A percentile compares a stretch with the other conserved stretches of the same genome.
These are phyloP conservation scores for Drosophila bunnanda DNA, from an alignment of 2,888 invertebrate genomes.

Conservation along the genomic window DNA sequence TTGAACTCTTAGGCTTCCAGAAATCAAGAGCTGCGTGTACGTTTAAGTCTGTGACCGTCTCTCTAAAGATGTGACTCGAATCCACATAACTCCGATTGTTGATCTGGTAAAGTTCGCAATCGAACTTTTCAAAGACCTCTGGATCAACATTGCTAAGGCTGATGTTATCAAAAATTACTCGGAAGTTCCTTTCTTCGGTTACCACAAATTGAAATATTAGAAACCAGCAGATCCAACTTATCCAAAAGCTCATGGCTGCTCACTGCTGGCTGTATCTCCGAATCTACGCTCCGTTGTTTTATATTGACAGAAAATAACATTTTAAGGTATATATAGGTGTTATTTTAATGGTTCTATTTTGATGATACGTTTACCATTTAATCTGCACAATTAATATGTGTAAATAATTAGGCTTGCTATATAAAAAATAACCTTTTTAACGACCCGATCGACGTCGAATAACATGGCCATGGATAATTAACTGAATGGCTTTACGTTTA, in stretches of 20 bases:
- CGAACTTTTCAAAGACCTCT: conserved; percentile 24
- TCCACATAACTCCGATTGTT: conserved; percentile 47
- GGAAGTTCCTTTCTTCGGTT: conserved; percentile 22
- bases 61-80: conserved; percentile 11
- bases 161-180: conserved; percentile 34
- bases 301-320: background rate
- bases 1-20: conserved; percentile 17
- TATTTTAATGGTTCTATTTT: background rate
- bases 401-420: background rate
- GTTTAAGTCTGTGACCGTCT: conserved; percentile 1
- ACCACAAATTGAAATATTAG: background rate
- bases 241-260: conserved; percentile 19
- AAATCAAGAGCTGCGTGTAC: conserved; percentile 24
- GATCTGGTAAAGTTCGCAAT: conserved; percentile 15
- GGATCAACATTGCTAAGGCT: conserved; percentile 11
- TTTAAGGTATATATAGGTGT: background rate
- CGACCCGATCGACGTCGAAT: conserved; percentile 4
- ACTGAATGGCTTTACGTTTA: conserved; percentile 11
- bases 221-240: conserved; percentile 2
- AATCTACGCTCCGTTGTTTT: background rate
- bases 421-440: background rate
- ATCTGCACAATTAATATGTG: background rate
- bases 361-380: background rate
- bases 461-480: conserved; percentile 28
- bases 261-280: background rate